phyloP scores from a whole-genome alignment of 2,113 vertebrate genomes.

The Cebus imitator region DNA sequence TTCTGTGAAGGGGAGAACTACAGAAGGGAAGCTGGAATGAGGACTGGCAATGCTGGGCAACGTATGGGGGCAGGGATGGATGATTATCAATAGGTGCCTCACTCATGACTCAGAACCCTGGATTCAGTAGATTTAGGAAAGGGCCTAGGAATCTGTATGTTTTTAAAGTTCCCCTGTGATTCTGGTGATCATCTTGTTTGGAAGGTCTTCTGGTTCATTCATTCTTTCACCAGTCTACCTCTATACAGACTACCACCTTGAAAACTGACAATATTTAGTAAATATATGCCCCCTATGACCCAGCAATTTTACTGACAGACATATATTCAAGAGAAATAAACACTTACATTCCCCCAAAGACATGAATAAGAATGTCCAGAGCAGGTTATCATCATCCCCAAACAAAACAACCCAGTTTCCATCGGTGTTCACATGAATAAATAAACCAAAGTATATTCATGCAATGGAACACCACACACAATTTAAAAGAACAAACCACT shows the following conservation, averaged over 20 bases:
- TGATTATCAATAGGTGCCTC: neutral
- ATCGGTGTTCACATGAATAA: neutral
- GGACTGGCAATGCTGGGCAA: neutral
- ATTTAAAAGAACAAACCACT: neutral
- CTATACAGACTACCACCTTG: neutral
- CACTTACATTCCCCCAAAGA: neutral
- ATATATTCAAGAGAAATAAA: conserved; percentile 5
- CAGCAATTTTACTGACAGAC: neutral
- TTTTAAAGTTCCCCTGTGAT: neutral
- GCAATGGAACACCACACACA: neutral
- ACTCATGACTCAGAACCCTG: neutral
- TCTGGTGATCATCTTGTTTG: neutral
- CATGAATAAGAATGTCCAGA: neutral
- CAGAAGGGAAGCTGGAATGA: neutral
- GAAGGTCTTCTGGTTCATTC: neutral
- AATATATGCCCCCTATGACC: neutral
- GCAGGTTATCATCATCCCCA: neutral
- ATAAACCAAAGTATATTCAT: neutral
- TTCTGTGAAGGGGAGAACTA: neutral
- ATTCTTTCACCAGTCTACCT: neutral
- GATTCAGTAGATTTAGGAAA: neutral
- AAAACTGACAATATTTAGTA: neutral
- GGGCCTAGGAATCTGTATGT: neutral
- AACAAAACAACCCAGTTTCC: neutral
- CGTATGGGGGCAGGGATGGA: neutral